phyloP scores from a whole-genome alignment of 2,888 invertebrate species.

The Xestia sexstrigata region DNA sequence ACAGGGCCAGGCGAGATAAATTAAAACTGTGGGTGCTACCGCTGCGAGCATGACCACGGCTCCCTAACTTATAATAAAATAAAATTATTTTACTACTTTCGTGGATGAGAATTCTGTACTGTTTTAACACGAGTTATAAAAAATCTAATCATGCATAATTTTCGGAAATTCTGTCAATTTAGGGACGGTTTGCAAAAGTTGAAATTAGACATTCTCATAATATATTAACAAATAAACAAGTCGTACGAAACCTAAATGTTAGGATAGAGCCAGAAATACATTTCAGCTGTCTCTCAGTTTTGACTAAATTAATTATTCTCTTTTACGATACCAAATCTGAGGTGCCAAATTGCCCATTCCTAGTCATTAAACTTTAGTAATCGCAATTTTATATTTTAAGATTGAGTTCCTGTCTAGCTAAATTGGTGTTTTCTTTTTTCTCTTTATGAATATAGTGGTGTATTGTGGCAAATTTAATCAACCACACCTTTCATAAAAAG shows the following conservation, averaged over 20 bases:
- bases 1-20: slow-evolving; percentile 58
- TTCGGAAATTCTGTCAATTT: neutral
- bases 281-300: neutral
- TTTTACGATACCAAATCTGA: neutral
- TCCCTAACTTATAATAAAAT: slow-evolving; percentile 54
- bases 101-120: slow-evolving; percentile 16
- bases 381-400: neutral
- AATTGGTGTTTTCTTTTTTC: neutral
- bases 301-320: slow-evolving; percentile 13
- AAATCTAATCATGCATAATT: neutral
- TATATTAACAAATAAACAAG: neutral
- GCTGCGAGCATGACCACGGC: slow-evolving; percentile 41
- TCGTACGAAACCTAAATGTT: neutral
- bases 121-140: slow-evolving; percentile 1
- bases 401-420: neutral
- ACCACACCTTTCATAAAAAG: slow-evolving; percentile 2
- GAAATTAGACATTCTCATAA: neutral
- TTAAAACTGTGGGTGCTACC: slow-evolving; percentile 58
- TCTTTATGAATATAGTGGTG: neutral
- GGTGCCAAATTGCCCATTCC: neutral
- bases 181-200: neutral
- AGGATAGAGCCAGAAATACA: neutral
- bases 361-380: neutral
- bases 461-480: slow-evolving; percentile 5
- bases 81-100: slow-evolving; percentile 47